Evolutionary conservation across 1,140 invertebrate genomes (phyloP).

Genomic region (Asbolus verrucosus): DNA sequence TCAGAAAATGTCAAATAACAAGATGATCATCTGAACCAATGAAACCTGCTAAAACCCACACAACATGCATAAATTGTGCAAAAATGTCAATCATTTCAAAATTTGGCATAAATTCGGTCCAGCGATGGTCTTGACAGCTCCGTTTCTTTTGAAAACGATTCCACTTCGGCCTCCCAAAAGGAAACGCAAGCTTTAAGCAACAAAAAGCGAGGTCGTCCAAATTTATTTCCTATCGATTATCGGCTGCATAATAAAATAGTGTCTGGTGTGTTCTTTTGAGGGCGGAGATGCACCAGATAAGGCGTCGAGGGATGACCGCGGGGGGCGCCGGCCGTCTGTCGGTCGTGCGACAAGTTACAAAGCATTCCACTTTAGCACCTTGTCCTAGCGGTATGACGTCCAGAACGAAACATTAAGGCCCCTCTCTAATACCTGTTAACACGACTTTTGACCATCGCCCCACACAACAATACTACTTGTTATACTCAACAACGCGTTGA

Average conservation of each 20-base stretch:
- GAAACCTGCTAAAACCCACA: too few species aligned
- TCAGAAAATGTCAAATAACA: too few species aligned
- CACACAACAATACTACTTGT: slow-evolving; percentile 35
- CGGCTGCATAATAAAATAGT: slow-evolving; percentile 19
- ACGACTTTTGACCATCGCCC: slow-evolving; percentile 46
- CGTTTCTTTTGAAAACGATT: too few species aligned
- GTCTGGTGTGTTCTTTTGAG: neutral
- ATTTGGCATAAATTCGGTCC: too few species aligned
- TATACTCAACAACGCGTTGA: slow-evolving; percentile 47
- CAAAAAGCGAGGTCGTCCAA: too few species aligned
- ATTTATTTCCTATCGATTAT: slow-evolving; percentile 28
- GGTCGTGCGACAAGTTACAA: slow-evolving; percentile 2
- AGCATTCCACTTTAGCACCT: slow-evolving; percentile 37
- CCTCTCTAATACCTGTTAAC: slow-evolving; percentile 43
- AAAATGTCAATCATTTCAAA: too few species aligned
- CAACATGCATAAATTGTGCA: too few species aligned
- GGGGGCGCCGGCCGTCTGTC: slow-evolving; percentile 22
- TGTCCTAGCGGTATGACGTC: neutral
- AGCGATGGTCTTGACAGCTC: too few species aligned
- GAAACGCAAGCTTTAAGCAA: too few species aligned
- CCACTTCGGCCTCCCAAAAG: too few species aligned
- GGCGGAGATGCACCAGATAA: slow-evolving; percentile 29
- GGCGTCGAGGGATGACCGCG: neutral
- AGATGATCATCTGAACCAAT: too few species aligned
- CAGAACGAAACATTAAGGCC: slow-evolving; percentile 5